Conservation (phyloP, 2,888 invertebrate species). For the Tanytarsus gracilentus region DNA sequence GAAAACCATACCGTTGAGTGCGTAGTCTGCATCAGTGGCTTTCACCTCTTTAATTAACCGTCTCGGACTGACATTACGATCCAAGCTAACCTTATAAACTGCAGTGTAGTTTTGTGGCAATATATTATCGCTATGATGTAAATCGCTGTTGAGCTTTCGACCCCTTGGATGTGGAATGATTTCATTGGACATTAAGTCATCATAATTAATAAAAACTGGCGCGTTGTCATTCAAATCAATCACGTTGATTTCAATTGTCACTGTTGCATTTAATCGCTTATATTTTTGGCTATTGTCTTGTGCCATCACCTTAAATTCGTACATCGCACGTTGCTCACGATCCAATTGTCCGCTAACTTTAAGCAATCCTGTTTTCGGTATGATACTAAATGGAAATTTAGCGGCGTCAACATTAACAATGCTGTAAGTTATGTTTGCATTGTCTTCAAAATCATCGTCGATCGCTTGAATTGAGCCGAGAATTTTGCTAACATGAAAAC, state of each 20-base stretch:
- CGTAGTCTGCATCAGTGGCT: slow-evolving; percentile 77
- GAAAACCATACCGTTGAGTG: slow-evolving; percentile 70
- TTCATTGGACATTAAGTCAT: slow-evolving; percentile 49
- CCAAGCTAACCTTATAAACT: slow-evolving; percentile 64
- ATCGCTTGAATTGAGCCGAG: slow-evolving; percentile 69
- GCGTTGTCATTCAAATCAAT: slow-evolving; percentile 77
- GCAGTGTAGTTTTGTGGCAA: slow-evolving; percentile 45
- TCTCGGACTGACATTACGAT: slow-evolving; percentile 67
- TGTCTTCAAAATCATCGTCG: slow-evolving; percentile 71
- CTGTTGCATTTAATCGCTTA: slow-evolving; percentile 57
- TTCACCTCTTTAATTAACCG: slow-evolving; percentile 63
- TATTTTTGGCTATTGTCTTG: slow-evolving; percentile 58
- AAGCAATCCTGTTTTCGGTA: slow-evolving; percentile 57
- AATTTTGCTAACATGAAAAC: slow-evolving; percentile 58
- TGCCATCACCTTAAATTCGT: slow-evolving; percentile 62
- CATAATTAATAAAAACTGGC: slow-evolving; percentile 69
- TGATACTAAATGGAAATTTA: slow-evolving; percentile 56
- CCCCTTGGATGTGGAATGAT: slow-evolving; percentile 38
- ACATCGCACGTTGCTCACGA: slow-evolving; percentile 61
- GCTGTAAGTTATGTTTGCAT: slow-evolving; percentile 66
- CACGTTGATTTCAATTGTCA: slow-evolving; percentile 71
- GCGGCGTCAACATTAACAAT: slow-evolving; percentile 48
- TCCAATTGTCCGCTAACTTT: slow-evolving; percentile 69
- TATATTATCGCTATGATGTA: slow-evolving; percentile 42
- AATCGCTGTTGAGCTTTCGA: slow-evolving; percentile 29